phyloP scores from a whole-genome alignment of 2,888 invertebrate species.

The Schrankia costaestrigalis region DNA sequence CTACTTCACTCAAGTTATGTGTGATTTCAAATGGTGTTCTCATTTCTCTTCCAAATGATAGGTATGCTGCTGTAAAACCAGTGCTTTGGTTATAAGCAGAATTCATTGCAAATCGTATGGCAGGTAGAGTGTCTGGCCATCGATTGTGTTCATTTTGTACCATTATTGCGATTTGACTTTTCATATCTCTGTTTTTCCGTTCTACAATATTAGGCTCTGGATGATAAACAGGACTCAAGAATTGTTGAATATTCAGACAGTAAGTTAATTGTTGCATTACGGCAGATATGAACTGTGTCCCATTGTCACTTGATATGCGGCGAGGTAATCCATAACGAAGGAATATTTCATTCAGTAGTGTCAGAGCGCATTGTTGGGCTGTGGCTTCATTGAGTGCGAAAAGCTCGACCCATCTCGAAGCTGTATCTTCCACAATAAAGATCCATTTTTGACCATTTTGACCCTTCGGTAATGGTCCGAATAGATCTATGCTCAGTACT shows the following conservation, averaged over 20 bases:
- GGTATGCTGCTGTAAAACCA: constrained; percentile 6
- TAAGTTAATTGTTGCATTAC: constrained; percentile 40
- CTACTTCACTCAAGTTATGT: neutral
- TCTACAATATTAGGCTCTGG: constrained; percentile 30
- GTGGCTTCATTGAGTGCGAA: constrained; percentile 27
- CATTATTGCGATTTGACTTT: constrained; percentile 9
- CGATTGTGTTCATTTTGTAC: constrained; percentile 3
- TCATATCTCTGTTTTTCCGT: constrained; percentile 19
- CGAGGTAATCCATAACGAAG: constrained; percentile 17
- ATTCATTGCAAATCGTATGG: constrained; percentile 21
- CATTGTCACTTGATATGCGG: constrained; percentile 43
- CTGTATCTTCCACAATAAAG: constrained; percentile 26
- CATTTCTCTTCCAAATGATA: constrained; percentile 17
- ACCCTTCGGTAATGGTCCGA: constrained; percentile 24
- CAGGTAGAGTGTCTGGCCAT: constrained; percentile 9
- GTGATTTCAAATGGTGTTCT: neutral
- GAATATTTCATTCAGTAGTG: constrained; percentile 41
- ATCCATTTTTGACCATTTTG: constrained; percentile 17
- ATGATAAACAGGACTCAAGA: constrained; percentile 38
- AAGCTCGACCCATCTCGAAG: constrained; percentile 29
- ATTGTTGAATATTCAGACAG: constrained; percentile 29
- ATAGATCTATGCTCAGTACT: constrained; percentile 37
- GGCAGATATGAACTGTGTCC: constrained; percentile 38
- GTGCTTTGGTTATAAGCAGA: constrained; percentile 4
- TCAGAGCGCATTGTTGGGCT: constrained; percentile 33